phyloP scores from a whole-genome alignment of 35 echinoderm and acorn worm species.

The Strongylocentrotus purpuratus region DNA sequence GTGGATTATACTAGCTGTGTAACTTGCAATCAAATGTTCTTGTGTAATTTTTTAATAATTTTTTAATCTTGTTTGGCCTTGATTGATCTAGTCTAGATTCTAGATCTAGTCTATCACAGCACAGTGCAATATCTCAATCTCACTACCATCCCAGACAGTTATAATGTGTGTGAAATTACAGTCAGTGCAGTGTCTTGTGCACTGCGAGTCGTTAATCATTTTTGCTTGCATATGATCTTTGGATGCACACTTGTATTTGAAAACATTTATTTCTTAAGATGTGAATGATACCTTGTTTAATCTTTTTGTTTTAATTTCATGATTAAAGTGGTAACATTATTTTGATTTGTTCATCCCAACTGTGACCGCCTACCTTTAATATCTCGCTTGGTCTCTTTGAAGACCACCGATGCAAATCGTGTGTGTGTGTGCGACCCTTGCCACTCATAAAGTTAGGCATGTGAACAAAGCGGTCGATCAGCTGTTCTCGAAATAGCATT shows the following conservation, averaged over 20 bases:
- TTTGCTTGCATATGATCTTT: background rate
- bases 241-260: background rate
- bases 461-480: slow-evolving; percentile 27
- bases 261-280: background rate
- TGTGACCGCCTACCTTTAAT: background rate
- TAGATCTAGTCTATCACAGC: background rate
- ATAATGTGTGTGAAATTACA: background rate
- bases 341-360: background rate
- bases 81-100: background rate
- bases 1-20: background rate
- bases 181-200: too few relatives aligned
- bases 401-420: slow-evolving; percentile 24
- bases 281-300: background rate
- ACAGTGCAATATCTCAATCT: background rate
- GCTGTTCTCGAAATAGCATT: background rate
- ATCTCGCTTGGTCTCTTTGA: background rate
- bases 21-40: background rate
- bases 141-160: background rate
- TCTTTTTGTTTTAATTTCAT: background rate
- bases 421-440: slow-evolving; percentile 14
- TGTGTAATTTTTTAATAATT: background rate
- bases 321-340: too few relatives aligned
- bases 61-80: background rate
- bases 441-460: background rate
- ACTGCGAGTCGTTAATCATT: background rate